phyloP scores from a whole-genome alignment of 2,113 vertebrate genomes.

The Oxygymnocypris stewartii region DNA sequence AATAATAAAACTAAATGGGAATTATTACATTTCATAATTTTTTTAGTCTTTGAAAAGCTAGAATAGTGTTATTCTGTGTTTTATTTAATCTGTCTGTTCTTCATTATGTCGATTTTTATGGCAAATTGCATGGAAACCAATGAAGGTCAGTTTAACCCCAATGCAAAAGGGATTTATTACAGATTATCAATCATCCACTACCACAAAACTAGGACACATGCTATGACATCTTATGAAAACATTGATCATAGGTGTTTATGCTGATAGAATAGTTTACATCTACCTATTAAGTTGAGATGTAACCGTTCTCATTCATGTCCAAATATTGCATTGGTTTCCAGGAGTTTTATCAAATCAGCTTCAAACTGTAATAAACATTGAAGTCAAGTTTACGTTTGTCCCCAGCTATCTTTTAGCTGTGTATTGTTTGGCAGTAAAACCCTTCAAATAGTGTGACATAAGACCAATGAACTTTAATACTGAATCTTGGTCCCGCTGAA shows the following conservation, averaged over 20 bases:
- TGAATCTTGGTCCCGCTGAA: neutral
- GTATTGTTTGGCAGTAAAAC: neutral
- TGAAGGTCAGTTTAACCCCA: no score
- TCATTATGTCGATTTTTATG: no score
- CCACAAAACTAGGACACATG: neutral
- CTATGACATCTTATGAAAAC: neutral
- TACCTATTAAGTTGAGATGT: neutral
- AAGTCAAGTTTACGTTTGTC: neutral
- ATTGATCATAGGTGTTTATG: neutral
- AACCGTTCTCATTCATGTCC: neutral
- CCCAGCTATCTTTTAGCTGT: neutral
- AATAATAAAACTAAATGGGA: no score
- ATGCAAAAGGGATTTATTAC: no score
- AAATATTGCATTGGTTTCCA: neutral
- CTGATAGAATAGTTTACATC: neutral
- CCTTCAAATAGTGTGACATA: neutral
- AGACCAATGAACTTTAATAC: constrained; percentile 5
- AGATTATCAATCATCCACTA: neutral
- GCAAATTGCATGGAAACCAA: no score
- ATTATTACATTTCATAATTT: no score
- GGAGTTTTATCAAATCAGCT: neutral
- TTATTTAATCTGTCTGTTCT: no score
- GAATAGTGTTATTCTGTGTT: no score
- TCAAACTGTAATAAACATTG: neutral
- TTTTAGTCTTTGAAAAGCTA: no score